Base-by-base conservation (phyloP, 2,113 vertebrate genomes). In the Anhinga rufa region DNA sequence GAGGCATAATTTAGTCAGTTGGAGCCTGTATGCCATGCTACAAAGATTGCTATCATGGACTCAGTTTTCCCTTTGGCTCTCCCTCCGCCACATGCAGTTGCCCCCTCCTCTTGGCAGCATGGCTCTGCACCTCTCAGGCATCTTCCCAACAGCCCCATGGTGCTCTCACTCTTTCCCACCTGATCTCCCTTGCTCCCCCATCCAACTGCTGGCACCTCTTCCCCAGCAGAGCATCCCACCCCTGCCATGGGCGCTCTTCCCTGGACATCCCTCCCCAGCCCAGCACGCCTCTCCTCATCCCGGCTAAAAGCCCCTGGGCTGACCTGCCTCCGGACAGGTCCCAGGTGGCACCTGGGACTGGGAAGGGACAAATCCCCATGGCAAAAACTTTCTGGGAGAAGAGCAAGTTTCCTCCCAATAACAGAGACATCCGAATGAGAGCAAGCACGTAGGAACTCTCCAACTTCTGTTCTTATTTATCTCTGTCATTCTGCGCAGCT, bases 31-130 rank as follows among this genome's bases (percentile, higher is more conserved):
- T 20, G 17, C 31, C 9, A 17, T 19, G 34, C 40, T 24, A 18
- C 66, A 40, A 12, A 26, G 9, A 31, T 25, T 42, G 14, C 15
- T 28, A 10, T 36, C 20, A 21, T 2, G 3, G 58, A 17, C 22
- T 31, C 14, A 20, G 14, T 25, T 79, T 28, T 78, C 20, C 36
- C 28, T 49, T 60, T 5, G 11, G 44, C 13, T n/a, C 8, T 11
- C 14, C 34, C 40, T 31, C 32, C 2, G 4, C 9, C 8, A 29
- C 4, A 4, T 3, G 7, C 8, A 8, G 36, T 21, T 6, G 5
- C 25, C 25, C 31, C 31, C 17, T 48, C 42, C 55, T 36, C 65
- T 36, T 0, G 7, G 29, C 29, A n/a, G 12, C 36, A 5, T 2
- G 1, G 57, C 46, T 51, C 24, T n/a, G 42, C 10, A 28, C 58